phyloP scores from a whole-genome alignment of 2,113 vertebrate species.

The Dromiciops gliroides region DNA sequence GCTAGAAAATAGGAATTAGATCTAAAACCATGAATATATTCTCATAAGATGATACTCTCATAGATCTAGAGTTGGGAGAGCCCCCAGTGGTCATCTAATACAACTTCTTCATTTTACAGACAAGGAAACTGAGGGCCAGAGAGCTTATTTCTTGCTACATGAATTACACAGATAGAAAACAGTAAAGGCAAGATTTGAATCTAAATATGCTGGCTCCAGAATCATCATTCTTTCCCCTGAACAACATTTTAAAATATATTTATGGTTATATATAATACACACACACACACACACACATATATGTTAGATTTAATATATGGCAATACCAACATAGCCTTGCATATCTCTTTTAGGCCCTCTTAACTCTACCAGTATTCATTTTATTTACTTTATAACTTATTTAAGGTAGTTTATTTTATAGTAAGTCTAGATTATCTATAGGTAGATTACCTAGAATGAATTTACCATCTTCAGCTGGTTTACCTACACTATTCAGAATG shows the following conservation, averaged over 20 bases:
- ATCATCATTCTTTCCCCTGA: neutral
- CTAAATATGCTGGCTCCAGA: neutral
- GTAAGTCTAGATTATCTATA: too few relatives aligned
- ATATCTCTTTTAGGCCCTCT: too few relatives aligned
- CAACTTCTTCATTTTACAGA: neutral
- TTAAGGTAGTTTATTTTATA: too few relatives aligned
- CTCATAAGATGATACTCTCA: neutral
- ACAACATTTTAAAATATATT: neutral
- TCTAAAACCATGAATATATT: neutral
- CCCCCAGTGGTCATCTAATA: neutral
- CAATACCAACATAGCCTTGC: too few relatives aligned
- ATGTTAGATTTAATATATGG: neutral
- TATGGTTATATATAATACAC: too few relatives aligned
- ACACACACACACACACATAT: too few relatives aligned
- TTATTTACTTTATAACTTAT: too few relatives aligned
- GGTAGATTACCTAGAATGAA: too few relatives aligned
- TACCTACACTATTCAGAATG: too few relatives aligned
- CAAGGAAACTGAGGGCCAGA: neutral
- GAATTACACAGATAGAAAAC: neutral
- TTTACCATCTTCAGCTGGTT: too few relatives aligned
- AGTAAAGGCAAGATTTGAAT: neutral
- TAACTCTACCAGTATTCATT: too few relatives aligned
- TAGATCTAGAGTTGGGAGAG: neutral
- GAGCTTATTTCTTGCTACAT: neutral
- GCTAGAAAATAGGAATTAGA: neutral